phyloP scores from a whole-genome alignment of 53 echinoderm and acorn worm species.

The Patiria pectinifera region DNA sequence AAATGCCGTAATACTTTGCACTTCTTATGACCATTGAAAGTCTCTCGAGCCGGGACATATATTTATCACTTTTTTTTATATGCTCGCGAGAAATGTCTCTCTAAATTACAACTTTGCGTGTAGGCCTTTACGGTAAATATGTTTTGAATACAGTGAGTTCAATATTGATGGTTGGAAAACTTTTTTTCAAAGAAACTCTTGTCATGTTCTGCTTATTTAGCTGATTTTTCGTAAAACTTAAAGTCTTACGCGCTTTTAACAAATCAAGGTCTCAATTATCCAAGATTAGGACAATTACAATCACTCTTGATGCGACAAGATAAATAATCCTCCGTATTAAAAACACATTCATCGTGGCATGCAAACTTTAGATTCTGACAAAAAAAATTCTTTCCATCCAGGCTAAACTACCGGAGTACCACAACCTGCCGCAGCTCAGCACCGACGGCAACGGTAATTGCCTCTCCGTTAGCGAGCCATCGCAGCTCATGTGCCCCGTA shows the following conservation, averaged over 20 bases:
- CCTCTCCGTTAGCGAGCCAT: conserved; percentile 38
- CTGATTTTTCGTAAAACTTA: neutral
- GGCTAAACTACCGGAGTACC: conserved; percentile 84
- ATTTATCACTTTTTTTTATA: too few relatives aligned
- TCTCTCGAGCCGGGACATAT: too few relatives aligned
- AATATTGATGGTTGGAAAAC: too few relatives aligned
- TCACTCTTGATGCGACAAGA: too few relatives aligned
- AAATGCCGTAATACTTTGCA: too few relatives aligned
- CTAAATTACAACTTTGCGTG: too few relatives aligned
- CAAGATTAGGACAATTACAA: neutral
- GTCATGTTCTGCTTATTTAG: neutral
- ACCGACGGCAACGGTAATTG: conserved; percentile 67
- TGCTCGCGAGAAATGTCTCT: too few relatives aligned
- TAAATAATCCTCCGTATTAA: too few relatives aligned
- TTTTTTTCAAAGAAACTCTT: neutral
- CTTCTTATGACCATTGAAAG: too few relatives aligned
- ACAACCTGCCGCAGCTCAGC: conserved; percentile 64
- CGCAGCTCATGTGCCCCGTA: conserved; percentile 63
- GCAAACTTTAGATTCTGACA: neutral
- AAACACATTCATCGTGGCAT: neutral
- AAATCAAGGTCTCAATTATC: neutral
- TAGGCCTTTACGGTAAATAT: too few relatives aligned
- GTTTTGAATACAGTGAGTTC: too few relatives aligned
- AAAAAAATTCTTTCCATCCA: neutral
- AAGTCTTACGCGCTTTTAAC: neutral